Evolutionary conservation across 2,113 vertebrate species (phyloP).

Genomic region (Spilogale gracilis): DNA sequence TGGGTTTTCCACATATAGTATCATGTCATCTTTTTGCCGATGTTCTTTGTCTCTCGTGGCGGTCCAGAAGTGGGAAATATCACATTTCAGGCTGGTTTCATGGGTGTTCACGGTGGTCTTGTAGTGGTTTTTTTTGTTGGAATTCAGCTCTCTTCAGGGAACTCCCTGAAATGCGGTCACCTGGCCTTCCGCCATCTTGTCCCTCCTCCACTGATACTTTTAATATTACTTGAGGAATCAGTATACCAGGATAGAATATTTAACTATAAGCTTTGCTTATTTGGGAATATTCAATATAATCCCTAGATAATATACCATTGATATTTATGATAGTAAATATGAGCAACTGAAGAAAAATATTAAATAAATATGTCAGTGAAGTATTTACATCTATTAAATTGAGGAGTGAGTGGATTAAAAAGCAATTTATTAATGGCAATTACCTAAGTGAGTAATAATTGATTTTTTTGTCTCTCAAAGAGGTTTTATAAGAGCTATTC

Average conservation of each 20-base stretch:
- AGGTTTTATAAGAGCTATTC: not conserved
- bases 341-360: not conserved
- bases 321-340: slow-evolving; percentile 15
- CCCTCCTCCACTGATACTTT: too few species aligned
- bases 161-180: too few species aligned
- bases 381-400: not conserved
- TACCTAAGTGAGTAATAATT: not conserved
- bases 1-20: too few species aligned
- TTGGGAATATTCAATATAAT: not conserved
- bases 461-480: not conserved
- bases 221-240: not conserved
- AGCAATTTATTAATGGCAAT: not conserved
- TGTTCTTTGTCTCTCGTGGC: too few species aligned
- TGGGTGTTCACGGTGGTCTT: too few species aligned
- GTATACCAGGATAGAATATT: not conserved
- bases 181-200: too few species aligned
- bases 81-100: too few species aligned
- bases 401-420: not conserved
- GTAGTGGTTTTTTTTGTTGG: too few species aligned
- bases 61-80: too few species aligned
- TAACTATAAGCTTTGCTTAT: not conserved
- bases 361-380: not conserved
- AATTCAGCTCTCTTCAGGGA: too few species aligned
- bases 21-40: too few species aligned
- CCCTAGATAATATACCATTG: not conserved